Evolutionary conservation across 35 echinoderm and acorn worm genomes (phyloP).

Genomic region (Hemicentrotus pulcherrimus): DNA sequence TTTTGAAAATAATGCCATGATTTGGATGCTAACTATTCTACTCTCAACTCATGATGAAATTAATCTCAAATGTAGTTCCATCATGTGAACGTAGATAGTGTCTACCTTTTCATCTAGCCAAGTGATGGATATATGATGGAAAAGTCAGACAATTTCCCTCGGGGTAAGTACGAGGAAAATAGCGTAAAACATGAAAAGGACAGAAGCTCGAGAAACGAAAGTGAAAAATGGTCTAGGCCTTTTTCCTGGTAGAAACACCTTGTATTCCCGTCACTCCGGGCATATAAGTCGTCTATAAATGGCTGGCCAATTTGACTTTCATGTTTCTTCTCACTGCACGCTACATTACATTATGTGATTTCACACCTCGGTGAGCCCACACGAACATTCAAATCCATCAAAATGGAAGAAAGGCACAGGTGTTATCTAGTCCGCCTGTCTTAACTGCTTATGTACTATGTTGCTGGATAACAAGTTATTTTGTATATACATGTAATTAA

Average conservation of each 20-base stretch:
- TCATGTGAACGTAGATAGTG: not conserved
- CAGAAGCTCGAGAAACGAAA: not conserved
- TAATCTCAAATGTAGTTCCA: not conserved
- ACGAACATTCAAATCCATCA: not conserved
- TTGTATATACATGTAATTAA: too few relatives aligned
- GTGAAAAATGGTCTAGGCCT: not conserved
- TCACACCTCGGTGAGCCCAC: not conserved
- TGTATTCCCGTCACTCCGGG: not conserved
- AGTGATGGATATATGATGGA: not conserved
- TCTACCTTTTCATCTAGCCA: not conserved
- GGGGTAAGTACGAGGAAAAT: not conserved
- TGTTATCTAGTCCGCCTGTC: too few relatives aligned
- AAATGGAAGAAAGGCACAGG: too few relatives aligned
- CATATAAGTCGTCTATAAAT: not conserved
- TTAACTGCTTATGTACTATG: too few relatives aligned
- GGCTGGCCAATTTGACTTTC: not conserved
- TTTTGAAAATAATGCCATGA: too few relatives aligned
- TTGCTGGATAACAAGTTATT: too few relatives aligned
- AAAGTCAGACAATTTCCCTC: not conserved
- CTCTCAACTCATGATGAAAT: too few relatives aligned
- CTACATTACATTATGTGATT: not conserved
- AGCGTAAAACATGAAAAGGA: not conserved
- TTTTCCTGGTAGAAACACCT: not conserved
- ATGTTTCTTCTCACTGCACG: constrained; percentile 11
- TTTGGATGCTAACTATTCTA: too few relatives aligned